Conservation (phyloP, 2,113 vertebrate genomes). For the Thoracochromis brauschi region DNA sequence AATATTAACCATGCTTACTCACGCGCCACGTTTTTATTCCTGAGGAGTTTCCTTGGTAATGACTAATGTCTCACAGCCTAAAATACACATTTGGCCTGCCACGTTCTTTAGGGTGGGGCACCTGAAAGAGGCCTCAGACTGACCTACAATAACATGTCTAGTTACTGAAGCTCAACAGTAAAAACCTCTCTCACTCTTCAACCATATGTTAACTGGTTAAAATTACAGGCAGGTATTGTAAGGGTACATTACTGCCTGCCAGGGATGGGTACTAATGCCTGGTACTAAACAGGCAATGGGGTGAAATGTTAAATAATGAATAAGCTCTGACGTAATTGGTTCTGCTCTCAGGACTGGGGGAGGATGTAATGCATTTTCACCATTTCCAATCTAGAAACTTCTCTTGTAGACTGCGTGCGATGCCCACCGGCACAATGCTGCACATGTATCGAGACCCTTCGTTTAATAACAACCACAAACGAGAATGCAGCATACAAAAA, state of each 20-base stretch:
- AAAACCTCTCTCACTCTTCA: neutral
- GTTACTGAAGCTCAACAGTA: neutral
- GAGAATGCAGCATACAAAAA: neutral
- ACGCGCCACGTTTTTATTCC: neutral
- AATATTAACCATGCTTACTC: neutral
- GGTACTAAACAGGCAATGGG: neutral
- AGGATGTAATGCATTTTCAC: neutral
- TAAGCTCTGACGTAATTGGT: neutral
- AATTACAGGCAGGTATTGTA: neutral
- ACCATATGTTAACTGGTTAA: neutral
- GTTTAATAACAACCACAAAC: neutral
- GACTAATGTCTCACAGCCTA: neutral
- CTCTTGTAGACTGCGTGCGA: neutral
- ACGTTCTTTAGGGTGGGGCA: conserved; percentile 34
- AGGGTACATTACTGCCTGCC: neutral
- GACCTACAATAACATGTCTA: neutral
- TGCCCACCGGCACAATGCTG: neutral
- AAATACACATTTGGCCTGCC: conserved; percentile 41
- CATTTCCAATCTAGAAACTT: neutral
- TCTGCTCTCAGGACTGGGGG: neutral
- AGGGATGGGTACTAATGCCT: neutral
- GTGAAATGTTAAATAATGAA: neutral
- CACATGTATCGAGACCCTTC: neutral
- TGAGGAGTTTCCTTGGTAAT: neutral
- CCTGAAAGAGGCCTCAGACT: neutral